Conservation (phyloP, 1,140 invertebrate genomes). For the Teleogryllus occipitalis region DNA sequence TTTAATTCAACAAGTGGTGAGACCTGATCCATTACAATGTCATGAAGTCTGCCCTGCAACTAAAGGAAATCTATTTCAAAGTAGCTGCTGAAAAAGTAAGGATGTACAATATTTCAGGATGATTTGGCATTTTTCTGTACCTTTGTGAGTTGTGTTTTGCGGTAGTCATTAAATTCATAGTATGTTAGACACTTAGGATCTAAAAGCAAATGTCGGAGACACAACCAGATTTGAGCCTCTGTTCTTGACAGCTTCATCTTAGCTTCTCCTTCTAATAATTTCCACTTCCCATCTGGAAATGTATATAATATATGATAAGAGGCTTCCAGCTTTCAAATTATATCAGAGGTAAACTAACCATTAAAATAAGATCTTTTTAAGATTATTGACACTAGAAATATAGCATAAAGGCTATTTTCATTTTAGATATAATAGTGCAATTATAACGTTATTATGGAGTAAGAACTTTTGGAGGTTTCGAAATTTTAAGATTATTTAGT, state of each 20-base stretch:
- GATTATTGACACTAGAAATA: too few species aligned
- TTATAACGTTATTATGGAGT: too few species aligned
- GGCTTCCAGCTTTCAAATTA: too few species aligned
- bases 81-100: neutral
- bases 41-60: constrained; percentile 52
- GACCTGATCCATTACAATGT: constrained; percentile 61
- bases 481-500: too few species aligned
- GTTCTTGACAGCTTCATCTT: constrained; percentile 47
- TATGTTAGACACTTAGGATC: constrained; percentile 47
- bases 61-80: constrained; percentile 27
- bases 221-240: constrained; percentile 66
- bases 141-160: constrained; percentile 51
- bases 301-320: neutral
- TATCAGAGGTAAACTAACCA: too few species aligned
- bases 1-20: constrained; percentile 63
- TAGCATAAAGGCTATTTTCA: too few species aligned
- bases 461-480: too few species aligned
- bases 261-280: constrained; percentile 41
- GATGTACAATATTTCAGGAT: neutral
- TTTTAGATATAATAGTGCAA: too few species aligned
- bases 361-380: too few species aligned
- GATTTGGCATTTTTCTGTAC: constrained; percentile 31
- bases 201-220: constrained; percentile 54
- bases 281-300: constrained; percentile 51
- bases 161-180: constrained; percentile 60